These are phyloP conservation scores for Pseudomugil gertrudae DNA, from an alignment of 2,797 vertebrate genomes.

Conservation along the genomic window DNA sequence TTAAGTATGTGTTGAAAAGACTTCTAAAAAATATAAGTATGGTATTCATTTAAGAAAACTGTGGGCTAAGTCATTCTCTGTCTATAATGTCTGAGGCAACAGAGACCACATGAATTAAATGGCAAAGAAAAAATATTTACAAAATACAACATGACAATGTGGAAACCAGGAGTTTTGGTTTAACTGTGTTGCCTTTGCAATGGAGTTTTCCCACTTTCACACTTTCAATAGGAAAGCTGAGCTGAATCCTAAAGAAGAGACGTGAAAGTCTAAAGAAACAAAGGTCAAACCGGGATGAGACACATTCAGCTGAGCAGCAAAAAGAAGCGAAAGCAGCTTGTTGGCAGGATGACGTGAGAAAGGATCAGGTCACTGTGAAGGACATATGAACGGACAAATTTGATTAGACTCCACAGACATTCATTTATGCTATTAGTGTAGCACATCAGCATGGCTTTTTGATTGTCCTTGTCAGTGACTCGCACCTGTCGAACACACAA, in stretches of 20 bases:
- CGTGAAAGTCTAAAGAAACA: background rate
- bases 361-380: constrained; percentile 7
- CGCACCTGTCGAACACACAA: constrained; percentile 11
- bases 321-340: background rate
- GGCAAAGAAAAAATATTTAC: background rate
- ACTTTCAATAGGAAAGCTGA: constrained; percentile 3
- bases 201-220: constrained; percentile 1
- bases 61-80: background rate
- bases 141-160: background rate
- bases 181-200: constrained; percentile 4
- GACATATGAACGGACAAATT: constrained; percentile 3
- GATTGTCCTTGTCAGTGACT: constrained; percentile 29
- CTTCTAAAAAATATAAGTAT: background rate
- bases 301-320: constrained; percentile 1
- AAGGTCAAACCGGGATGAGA: constrained; percentile 3
- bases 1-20: background rate
- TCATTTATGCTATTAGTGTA: constrained; percentile 5
- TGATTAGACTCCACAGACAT: constrained; percentile 18
- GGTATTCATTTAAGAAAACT: background rate
- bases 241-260: constrained; percentile 10
- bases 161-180: background rate
- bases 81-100: background rate
- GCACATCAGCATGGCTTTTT: constrained; percentile 5
- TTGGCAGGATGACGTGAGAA: background rate
- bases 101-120: background rate